Percentiles rank a stretch among this genome's conserved stretches.
Conservation (phyloP, 2,113 vertebrate genomes). For the Microcebus lehilahytsara region DNA sequence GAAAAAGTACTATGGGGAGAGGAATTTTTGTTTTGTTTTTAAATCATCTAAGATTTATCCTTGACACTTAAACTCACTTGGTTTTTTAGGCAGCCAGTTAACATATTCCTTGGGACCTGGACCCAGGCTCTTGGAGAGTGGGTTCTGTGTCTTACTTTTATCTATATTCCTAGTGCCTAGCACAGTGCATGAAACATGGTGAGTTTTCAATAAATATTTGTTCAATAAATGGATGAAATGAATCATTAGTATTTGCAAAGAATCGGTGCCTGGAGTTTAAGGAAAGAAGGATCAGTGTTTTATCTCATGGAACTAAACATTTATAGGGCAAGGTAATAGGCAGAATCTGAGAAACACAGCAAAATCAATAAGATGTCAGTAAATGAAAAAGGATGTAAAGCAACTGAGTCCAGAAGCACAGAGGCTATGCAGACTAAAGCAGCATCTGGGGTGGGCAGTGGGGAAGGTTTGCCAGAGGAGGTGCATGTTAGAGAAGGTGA, state of each 20-base stretch:
- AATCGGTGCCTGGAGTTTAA: slow-evolving; percentile 8
- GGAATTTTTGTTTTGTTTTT: slow-evolving; percentile 10
- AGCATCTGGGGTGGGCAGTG: background rate
- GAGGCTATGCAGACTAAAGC: background rate
- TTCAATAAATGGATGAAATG: slow-evolving; percentile 12
- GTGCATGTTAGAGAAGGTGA: background rate
- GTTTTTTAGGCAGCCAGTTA: background rate
- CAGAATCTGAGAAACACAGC: background rate
- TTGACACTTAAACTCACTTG: background rate
- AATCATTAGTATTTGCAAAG: background rate
- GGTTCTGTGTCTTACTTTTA: background rate
- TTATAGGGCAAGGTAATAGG: background rate
- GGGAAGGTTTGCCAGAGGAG: background rate
- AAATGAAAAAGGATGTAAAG: background rate
- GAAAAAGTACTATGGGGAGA: background rate
- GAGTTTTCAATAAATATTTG: slow-evolving; percentile 16
- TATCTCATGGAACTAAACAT: slow-evolving; percentile 2
- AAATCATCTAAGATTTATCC: background rate
- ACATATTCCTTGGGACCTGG: background rate
- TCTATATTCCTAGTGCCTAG: background rate
- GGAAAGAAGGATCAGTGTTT: slow-evolving; percentile 31
- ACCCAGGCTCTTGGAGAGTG: background rate
- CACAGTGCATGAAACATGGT: background rate
- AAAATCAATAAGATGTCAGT: background rate
- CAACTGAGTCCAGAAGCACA: background rate